phyloP scores from a whole-genome alignment of 2,888 invertebrate species.

The Drosophila niveifrons region DNA sequence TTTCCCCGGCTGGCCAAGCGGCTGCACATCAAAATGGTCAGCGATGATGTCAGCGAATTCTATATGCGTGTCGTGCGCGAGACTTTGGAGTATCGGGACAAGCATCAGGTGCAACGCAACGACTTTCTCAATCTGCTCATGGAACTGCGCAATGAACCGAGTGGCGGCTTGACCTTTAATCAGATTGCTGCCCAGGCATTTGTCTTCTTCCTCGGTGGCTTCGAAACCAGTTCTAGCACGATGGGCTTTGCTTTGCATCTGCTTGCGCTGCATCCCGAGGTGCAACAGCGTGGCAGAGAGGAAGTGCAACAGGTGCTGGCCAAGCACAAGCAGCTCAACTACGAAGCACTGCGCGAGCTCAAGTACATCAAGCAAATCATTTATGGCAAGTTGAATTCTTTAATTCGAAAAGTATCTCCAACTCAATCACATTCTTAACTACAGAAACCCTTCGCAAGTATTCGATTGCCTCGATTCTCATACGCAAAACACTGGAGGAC shows the following conservation, averaged over 20 bases:
- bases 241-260: constrained; percentile 85
- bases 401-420: background rate
- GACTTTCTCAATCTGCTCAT: constrained; percentile 87
- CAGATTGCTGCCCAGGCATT: constrained; percentile 87
- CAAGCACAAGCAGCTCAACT: constrained; percentile 71
- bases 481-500: constrained; percentile 81
- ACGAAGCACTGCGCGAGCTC: constrained; percentile 73
- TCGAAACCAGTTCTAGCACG: constrained; percentile 86
- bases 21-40: constrained; percentile 64
- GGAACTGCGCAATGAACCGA: constrained; percentile 83
- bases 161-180: constrained; percentile 84
- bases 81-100: constrained; percentile 84
- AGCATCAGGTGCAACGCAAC: constrained; percentile 83
- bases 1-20: constrained; percentile 66
- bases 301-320: constrained; percentile 70
- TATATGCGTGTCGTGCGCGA: constrained; percentile 82
- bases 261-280: constrained; percentile 73
- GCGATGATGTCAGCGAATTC: constrained; percentile 73
- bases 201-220: constrained; percentile 87
- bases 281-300: constrained; percentile 67
- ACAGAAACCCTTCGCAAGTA: constrained; percentile 86
- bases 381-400: constrained; percentile 61
- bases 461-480: constrained; percentile 84
- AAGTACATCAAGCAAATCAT: constrained; percentile 75
- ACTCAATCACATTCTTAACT: background rate